A percentile compares a stretch with the other conserved stretches of the same genome.
Evolutionary conservation across 2,797 vertebrate species (phyloP).

Genomic region (Sardinella longiceps): DNA sequence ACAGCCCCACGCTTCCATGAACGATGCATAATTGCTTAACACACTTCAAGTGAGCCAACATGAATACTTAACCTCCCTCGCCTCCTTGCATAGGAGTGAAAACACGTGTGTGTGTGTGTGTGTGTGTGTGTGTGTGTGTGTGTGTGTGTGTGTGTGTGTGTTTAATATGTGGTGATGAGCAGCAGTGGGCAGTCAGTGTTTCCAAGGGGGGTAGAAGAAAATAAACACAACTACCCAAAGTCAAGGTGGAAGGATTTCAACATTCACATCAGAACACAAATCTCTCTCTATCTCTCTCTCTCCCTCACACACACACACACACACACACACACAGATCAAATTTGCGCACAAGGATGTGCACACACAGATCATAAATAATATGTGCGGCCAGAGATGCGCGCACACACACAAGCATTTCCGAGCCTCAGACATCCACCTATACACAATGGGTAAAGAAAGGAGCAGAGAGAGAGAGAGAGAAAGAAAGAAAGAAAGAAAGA

Average conservation of each 20-base stretch:
- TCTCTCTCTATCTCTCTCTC: too few species aligned
- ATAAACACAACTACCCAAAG: neutral
- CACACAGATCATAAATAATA: too few species aligned
- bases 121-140: conserved; percentile 15
- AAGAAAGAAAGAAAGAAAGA: too few species aligned
- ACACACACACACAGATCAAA: neutral
- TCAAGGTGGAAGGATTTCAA: neutral
- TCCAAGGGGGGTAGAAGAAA: neutral
- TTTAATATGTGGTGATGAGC: neutral
- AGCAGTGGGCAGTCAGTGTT: neutral
- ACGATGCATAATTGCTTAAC: conserved; percentile 3
- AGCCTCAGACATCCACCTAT: neutral
- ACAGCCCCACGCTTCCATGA: neutral
- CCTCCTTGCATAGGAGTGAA: neutral
- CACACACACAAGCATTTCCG: neutral
- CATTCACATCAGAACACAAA: neutral
- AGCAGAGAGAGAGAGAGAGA: neutral
- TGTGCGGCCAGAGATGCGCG: neutral
- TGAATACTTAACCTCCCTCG: conserved; percentile 1
- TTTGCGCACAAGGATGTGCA: neutral
- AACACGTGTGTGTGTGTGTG: neutral
- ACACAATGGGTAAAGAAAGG: neutral
- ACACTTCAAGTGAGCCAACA: conserved; percentile 10
- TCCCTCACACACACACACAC: neutral
- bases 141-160: conserved; percentile 3